Evolutionary conservation across 2,797 vertebrate species (phyloP), one percentile per base, ranked within the genome.

Genomic region (Bryconaethiops microstoma): DNA sequence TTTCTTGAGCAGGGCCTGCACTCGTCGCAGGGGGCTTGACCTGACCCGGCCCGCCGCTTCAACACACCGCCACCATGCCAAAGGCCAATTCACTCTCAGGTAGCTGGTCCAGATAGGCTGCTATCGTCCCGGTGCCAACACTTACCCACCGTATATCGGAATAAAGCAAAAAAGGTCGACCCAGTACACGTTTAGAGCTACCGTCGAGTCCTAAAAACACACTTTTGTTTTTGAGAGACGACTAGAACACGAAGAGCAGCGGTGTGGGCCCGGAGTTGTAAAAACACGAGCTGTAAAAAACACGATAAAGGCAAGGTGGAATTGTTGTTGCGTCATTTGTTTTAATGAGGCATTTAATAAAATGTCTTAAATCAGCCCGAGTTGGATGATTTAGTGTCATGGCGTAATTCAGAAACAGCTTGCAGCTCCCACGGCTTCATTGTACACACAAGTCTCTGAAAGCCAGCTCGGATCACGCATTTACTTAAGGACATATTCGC

Each of bases 401-500:
- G n/a, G 35, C 55, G 19, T 59, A 59, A 74, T 74, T 74, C 35
- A 55, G 40, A 60, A 74, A 74, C 6, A 73, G 54, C 35, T 17
- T 55, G 52, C 25, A 55, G 50, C 48, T 55, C 39, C 48, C 52
- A 19, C 45, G n/a, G 23, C 40, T 67, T 60, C 57, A 42, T 68
- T 73, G 21, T 68, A 55, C 64, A 76, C 57, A 62, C 63, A 54
- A 21, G 50, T 57, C 13, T 63, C 35, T 35, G 35, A 42, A 64
- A 71, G 57, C 45, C 40, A 64, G 74, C 16, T 67, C 39, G 13
- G 35, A 40, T 78, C 35, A 57, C 39, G 12, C 9, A 55, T 79
- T 63, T 74, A 39, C 16, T 23, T 65, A 42, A 74, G 48, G 57
- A 79, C 35, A 77, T 77, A 79, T 81, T 73, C 59, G 14, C 21